Evolutionary conservation across 2,113 vertebrate species (phyloP), one percentile per base, ranked within the genome.

Genomic region (Epinephelus moara): DNA sequence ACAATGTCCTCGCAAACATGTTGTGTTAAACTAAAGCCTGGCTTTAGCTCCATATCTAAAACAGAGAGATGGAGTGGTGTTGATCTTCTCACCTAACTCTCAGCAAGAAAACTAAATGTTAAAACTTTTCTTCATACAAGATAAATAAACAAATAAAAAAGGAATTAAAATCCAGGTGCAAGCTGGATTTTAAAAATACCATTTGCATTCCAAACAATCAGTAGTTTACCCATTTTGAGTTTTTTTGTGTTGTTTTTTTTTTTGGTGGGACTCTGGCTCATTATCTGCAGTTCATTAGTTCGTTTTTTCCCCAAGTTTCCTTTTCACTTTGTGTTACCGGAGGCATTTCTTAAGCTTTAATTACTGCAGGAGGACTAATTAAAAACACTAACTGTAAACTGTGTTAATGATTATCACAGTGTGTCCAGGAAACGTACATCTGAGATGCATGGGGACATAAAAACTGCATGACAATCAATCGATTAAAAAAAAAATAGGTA

Each of bases 271-370:
- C 61, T 47, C 5, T 1, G 19, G 47, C 61, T 84, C 45, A 70
- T 84, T 72, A 78, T 49, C 78, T 80, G 40, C 19, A 60, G 47
- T 78, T 78, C 76, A 83, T 82, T 70, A 66, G 45, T 59, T 82
- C 1, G 9, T 85, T 70, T 62, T 42, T 7, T 52, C 66, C 3
- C 21, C 18, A 68, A 30, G 30, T 84, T 84, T 81, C 67, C 19
- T 61, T 72, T 78, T 64, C 19, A 11, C 69, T 78, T 69, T 67
- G 18, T 64, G 61, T 68, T 78, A 75, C 72, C 50, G 40, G 53
- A 63, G 60, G 84, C 52, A 59, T 72, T 80, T 84, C 61, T 40
- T n/a, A 14, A 47, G 66, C 30, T 62, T 86, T 77, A 81, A 81
- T 64, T 81, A 88, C 50, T 50, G 50, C 78, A 66, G 59, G 52